Evolutionary conservation across 2,888 invertebrate species (phyloP), one percentile per base, ranked within the genome.

Genomic region (Agelastica alni): DNA sequence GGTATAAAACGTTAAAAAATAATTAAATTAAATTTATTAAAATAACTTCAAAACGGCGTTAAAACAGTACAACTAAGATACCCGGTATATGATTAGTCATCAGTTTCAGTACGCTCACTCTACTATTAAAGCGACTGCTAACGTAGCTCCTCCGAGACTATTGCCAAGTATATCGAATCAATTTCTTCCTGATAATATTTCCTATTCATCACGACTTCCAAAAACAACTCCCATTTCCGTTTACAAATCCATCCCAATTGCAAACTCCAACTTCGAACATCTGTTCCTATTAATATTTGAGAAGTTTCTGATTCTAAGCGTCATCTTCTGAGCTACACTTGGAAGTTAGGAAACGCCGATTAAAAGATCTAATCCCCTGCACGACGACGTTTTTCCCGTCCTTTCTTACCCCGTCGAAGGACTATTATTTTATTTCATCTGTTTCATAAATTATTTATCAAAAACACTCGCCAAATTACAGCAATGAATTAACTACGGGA

Each of bases 221-320:
- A 41, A 49, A 49, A 49, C 49, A 49, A 49, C 49, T 49, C 41
- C 41, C 31, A 31, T 37, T 32, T 49, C 41, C 49, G 16, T 42
- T 49, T 48, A 41, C 39, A 31, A 31, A 48, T 48, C 39, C 41
- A 48, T 49, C 30, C 18, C 32, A 41, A 49, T 49, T 42, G 49
- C 42, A 49, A 49, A 42, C 49, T 31, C 32, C 30, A 49, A 49
- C 41, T 49, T 49, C 41, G 41, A 42, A 42, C 49, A 49, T 49
- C 49, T 49, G 49, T 42, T 41, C 32, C 22, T 41, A 49, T 49
- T 49, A 32, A 49, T 49, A 42, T 49, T 49, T 49, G 41, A 41
- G 32, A 42, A 49, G 49, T 49, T 49, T 49, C 41, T 42, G 32
- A 49, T 49, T 28, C 16, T 16, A 47, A 9, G 36, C 36, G 47